These are phyloP conservation scores for Eustalomyia histrio DNA, from an alignment of 2,888 invertebrate genomes.

Conservation along the genomic window DNA sequence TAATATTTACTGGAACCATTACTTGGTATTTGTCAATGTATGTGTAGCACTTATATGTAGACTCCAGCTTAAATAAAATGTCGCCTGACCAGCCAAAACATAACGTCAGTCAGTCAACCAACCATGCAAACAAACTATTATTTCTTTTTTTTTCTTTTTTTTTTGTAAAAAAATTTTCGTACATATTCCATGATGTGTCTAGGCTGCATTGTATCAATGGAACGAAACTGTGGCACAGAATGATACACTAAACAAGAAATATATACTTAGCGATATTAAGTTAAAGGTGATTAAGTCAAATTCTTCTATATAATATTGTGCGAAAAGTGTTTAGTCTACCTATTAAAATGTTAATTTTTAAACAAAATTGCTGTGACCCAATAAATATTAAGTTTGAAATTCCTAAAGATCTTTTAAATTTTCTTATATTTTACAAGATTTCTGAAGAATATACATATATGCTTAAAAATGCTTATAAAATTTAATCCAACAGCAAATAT, in stretches of 20 bases:
- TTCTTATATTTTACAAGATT: no score
- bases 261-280: background rate
- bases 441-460: no score
- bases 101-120: slow-evolving; percentile 33
- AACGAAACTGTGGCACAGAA: background rate
- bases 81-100: slow-evolving; percentile 52
- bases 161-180: background rate
- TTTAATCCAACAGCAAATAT: no score
- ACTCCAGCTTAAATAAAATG: slow-evolving; percentile 35
- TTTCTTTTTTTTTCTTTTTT: slow-evolving; percentile 11
- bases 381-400: no score
- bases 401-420: no score
- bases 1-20: slow-evolving; percentile 46
- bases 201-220: background rate
- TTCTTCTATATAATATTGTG: no score
- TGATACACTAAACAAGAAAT: background rate
- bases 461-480: no score
- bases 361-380: no score
- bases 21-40: slow-evolving; percentile 43
- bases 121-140: slow-evolving; percentile 49
- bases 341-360: no score
- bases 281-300: background rate
- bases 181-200: background rate
- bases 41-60: background rate
- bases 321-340: no score